phyloP scores from a whole-genome alignment of 2,797 vertebrate species.

The Macroramphosus scolopax region DNA sequence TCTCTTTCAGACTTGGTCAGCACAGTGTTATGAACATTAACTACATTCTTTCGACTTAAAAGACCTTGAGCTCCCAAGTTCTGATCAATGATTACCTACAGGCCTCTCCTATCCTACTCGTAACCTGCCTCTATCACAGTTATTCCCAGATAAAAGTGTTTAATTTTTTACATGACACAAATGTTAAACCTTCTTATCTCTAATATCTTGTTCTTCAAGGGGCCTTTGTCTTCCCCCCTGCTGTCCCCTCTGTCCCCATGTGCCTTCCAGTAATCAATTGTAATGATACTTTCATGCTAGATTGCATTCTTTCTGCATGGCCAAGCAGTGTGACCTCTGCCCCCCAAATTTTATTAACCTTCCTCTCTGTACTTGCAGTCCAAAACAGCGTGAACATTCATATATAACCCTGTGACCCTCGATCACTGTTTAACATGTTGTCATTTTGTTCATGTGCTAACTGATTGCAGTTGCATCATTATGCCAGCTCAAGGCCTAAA shows the following conservation, averaged over 20 bases:
- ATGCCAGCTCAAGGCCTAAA: neutral
- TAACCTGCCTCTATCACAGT: conserved; percentile 22
- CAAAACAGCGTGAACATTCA: conserved; percentile 3
- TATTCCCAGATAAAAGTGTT: conserved; percentile 21
- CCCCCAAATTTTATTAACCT: conserved; percentile 16
- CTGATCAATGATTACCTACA: conserved; percentile 62
- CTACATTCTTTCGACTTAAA: conserved; percentile 28
- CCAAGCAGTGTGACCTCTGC: conserved; percentile 1
- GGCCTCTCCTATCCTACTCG: conserved; percentile 18
- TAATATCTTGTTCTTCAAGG: conserved; percentile 1
- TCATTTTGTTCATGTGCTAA: neutral
- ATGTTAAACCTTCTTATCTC: neutral
- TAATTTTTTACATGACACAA: too few species aligned
- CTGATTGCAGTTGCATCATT: neutral
- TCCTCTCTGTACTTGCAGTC: conserved; percentile 12
- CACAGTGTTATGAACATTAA: conserved; percentile 12
- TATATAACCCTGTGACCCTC: conserved; percentile 1
- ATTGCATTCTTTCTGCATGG: conserved; percentile 25
- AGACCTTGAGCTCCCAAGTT: conserved; percentile 53
- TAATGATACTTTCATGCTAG: conserved; percentile 21
- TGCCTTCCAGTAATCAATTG: too few species aligned
- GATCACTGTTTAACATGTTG: neutral
- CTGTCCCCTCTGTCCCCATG: neutral
- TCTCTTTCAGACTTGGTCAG: conserved; percentile 17
- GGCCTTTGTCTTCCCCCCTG: conserved; percentile 1